Conservation (phyloP, 2,113 vertebrate genomes). For the Ailuropoda melanoleuca region DNA sequence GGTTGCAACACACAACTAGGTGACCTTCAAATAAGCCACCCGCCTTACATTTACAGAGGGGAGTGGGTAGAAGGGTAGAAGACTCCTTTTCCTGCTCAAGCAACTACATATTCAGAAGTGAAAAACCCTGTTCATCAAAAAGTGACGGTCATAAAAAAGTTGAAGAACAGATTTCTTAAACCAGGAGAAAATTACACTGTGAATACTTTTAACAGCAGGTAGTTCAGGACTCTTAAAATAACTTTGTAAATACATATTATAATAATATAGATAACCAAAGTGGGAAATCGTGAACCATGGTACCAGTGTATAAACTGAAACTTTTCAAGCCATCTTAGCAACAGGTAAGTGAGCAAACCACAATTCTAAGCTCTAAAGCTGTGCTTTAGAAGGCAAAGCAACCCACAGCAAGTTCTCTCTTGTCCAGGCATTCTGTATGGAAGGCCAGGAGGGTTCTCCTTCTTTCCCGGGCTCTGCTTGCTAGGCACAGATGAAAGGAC, state of each 20-base stretch:
- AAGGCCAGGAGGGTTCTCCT: constrained; percentile 69
- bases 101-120: constrained; percentile 35
- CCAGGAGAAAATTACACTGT: constrained; percentile 63
- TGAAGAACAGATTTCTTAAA: constrained; percentile 59
- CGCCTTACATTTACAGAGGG: neutral
- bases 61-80: neutral
- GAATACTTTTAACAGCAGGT: constrained; percentile 61
- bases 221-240: constrained; percentile 65
- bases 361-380: constrained; percentile 48
- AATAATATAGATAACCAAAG: constrained; percentile 70
- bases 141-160: constrained; percentile 44
- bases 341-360: constrained; percentile 63
- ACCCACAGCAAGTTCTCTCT: constrained; percentile 54
- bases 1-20: neutral
- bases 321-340: constrained; percentile 61
- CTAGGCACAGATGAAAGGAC: constrained; percentile 59
- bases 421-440: neutral
- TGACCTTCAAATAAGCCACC: constrained; percentile 28
- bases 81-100: constrained; percentile 20
- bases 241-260: constrained; percentile 66
- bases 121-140: constrained; percentile 47
- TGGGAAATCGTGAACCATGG: constrained; percentile 62
- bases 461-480: constrained; percentile 52
- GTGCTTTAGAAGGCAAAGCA: constrained; percentile 71
- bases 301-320: constrained; percentile 77